These are phyloP conservation scores for Tetragnatha montana DNA, from an alignment of 2,888 invertebrate genomes.

Conservation along the genomic window DNA sequence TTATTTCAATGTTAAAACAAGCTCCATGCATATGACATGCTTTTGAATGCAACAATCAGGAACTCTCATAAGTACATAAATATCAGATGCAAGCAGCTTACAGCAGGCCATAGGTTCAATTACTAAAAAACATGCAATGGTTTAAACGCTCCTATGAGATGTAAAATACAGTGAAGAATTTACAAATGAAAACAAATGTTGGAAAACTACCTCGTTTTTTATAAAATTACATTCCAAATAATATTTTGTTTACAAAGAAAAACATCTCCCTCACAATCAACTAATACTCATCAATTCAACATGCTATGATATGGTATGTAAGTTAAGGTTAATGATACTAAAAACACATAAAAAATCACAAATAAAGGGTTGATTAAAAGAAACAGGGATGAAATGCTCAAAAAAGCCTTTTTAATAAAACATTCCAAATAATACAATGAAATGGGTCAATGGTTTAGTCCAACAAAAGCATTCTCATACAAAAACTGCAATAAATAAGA, in stretches of 20 bases:
- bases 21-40: slow-evolving; percentile 1
- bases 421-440: slow-evolving; percentile 51
- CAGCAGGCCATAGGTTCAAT: neutral
- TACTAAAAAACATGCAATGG: neutral
- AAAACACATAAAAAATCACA: neutral
- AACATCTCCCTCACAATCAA: neutral
- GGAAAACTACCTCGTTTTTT: neutral
- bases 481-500: slow-evolving; percentile 48
- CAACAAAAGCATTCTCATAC: slow-evolving; percentile 34
- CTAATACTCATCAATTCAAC: neutral
- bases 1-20: neutral
- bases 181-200: neutral
- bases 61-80: neutral
- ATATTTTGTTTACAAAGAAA: neutral
- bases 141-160: neutral
- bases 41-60: neutral
- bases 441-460: slow-evolving; percentile 8
- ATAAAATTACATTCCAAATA: neutral
- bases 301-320: neutral
- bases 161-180: neutral
- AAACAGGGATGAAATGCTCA: slow-evolving; percentile 30
- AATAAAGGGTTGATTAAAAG: slow-evolving; percentile 19
- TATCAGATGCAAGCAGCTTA: neutral
- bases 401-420: slow-evolving; percentile 35
- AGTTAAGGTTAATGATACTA: neutral